These are phyloP conservation scores for Odontothrips loti DNA, from an alignment of 2,888 invertebrate species.

Conservation along the genomic window DNA sequence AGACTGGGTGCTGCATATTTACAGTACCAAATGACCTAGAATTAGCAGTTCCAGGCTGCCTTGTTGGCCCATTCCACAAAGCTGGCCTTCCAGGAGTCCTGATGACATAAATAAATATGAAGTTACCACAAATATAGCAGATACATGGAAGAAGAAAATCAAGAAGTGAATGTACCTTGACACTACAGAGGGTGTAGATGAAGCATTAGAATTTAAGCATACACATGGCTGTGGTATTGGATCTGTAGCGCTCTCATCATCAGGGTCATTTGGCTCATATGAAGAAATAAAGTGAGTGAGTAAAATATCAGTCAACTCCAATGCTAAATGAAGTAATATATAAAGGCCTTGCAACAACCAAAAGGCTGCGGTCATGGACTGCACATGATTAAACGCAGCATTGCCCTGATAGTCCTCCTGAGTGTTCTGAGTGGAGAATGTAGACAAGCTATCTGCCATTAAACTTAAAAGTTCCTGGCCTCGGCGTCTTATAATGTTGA, in stretches of 20 bases:
- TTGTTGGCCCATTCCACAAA: not conserved
- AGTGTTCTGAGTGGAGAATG: constrained; percentile 45
- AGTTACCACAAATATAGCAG: not conserved
- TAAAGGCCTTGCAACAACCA: constrained; percentile 41
- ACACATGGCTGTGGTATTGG: not conserved
- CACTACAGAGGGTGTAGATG: not conserved
- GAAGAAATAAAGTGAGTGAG: constrained; percentile 47
- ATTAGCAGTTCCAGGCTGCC: not conserved
- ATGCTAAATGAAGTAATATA: constrained; percentile 48
- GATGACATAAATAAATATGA: not conserved
- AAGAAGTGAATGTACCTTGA: not conserved
- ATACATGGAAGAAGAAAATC: not conserved
- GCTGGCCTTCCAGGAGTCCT: not conserved
- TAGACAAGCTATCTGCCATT: constrained; percentile 50
- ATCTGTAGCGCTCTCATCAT: not conserved
- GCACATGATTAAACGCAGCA: not conserved
- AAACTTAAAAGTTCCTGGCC: not conserved
- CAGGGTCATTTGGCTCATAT: constrained; percentile 4
- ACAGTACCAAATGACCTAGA: not conserved
- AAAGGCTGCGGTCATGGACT: not conserved
- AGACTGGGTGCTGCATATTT: not conserved
- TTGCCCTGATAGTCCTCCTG: not conserved
- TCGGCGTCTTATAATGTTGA: constrained; percentile 29
- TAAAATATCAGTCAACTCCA: constrained; percentile 51
- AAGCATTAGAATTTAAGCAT: not conserved